phyloP scores from a whole-genome alignment of 1,140 invertebrate species.

The Pristionchus pacificus region DNA sequence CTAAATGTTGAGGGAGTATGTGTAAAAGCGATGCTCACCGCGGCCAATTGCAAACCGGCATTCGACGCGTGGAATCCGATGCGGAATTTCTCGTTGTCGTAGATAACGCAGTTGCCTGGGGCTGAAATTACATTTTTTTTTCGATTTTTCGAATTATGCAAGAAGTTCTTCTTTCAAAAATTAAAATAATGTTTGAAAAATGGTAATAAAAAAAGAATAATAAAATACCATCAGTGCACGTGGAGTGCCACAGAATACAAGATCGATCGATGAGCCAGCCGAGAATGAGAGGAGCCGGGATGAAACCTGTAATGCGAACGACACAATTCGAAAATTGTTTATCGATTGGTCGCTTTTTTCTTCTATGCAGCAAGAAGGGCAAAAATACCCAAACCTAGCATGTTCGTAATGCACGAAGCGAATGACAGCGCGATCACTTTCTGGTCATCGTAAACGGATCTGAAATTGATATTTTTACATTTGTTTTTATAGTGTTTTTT shows the following conservation, averaged over 20 bases:
- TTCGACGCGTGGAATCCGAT: conserved; percentile 21
- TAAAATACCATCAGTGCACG: conserved; percentile 14
- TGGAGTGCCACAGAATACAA: conserved; percentile 22
- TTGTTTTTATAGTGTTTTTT: too few relatives aligned
- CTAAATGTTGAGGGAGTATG: too few relatives aligned
- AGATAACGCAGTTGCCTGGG: conserved; percentile 25
- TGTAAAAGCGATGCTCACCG: too few relatives aligned
- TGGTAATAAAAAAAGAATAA: too few relatives aligned
- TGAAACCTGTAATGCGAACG: too few relatives aligned
- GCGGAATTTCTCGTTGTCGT: conserved; percentile 22
- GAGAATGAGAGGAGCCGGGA: conserved; percentile 23
- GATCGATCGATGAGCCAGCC: conserved; percentile 23
- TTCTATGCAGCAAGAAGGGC: too few relatives aligned
- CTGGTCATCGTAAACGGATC: conserved; percentile 26
- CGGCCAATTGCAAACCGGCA: conserved; percentile 13
- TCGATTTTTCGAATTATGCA: background rate
- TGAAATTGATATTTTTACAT: background rate
- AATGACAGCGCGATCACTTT: conserved; percentile 26
- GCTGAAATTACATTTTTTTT: conserved; percentile 10
- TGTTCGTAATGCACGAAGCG: conserved; percentile 21
- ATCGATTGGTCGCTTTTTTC: too few relatives aligned
- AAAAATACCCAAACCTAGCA: too few relatives aligned
- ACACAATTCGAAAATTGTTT: too few relatives aligned
- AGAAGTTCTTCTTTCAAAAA: background rate
- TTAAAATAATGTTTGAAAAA: background rate